Base-by-base conservation (phyloP, 2,113 vertebrate species). In the Brachirus orientalis region DNA sequence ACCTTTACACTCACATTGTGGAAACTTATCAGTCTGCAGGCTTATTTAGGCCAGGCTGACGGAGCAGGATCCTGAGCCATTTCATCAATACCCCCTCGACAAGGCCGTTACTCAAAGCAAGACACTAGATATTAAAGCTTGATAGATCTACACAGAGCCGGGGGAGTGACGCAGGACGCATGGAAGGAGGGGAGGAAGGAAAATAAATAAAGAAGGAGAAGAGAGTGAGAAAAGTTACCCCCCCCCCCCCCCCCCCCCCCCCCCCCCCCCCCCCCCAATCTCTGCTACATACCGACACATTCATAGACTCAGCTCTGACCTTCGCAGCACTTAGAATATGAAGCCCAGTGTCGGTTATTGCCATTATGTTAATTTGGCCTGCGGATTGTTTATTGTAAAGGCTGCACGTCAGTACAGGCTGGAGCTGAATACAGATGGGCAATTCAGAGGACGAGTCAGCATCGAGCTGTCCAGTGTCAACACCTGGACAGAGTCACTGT, bases 291-390 rank as follows among this genome's bases (percentile, higher is more conserved):
- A 75, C 35, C 60, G 56, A 83, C 63, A 63, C 84, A 58, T 90
- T 86, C 88, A 86, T 79, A 87, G 83, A 89, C 76, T 73, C 63
- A 36, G 35, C 69, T 75, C 63, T 89, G 91, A 92, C 91, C 92
- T 93, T 92, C 87, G 88, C 76, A 92, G 90, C 91, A 93, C 91
- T 93, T 91, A 93, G 77, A 90, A 88, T 92, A 93, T 93, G 89
- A 92, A 88, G 82, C 75, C 88, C 65, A 13, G 52, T 75, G 77
- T 74, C 62, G 47, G 72, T 90, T 90, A 83, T 75, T 75, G 88
- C 90, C 90, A 93, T 91, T 92, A 93, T 89, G 90, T 90, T 93
- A 92, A 93, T 92, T 91, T 91, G 89, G 86, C 82, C 71, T 46
- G 64, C 66, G 68, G 80, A 84, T 89, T 92, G 91, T 92, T 92